These are phyloP conservation scores for Chymomyza procnemis DNA, from an alignment of 2,888 invertebrate species.

Conservation along the genomic window DNA sequence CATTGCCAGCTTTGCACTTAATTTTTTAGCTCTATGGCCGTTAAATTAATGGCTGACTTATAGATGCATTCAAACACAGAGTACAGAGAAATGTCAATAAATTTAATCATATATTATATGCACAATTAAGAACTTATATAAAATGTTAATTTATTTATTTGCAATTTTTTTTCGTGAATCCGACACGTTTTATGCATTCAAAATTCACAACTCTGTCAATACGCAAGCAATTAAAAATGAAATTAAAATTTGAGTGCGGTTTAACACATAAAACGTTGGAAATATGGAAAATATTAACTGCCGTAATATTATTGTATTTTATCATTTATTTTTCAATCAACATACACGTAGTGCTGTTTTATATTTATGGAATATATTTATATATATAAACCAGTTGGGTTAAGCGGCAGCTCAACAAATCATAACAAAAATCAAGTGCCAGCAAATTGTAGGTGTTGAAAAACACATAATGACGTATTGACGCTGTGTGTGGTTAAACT, in stretches of 20 bases:
- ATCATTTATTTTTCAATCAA: background rate
- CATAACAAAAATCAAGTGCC: background rate
- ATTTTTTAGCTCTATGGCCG: no score
- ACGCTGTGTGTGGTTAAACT: background rate
- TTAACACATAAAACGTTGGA: conserved; percentile 41
- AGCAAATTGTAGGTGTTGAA: background rate
- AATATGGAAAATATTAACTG: conserved; percentile 46
- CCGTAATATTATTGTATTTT: conserved; percentile 19
- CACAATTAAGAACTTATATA: background rate
- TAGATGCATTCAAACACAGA: background rate
- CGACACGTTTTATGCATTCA: conserved; percentile 33
- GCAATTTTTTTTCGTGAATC: conserved; percentile 17
- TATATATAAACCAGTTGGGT: background rate
- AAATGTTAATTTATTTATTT: background rate
- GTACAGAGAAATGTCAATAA: conserved; percentile 12
- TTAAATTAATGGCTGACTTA: background rate
- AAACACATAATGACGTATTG: background rate
- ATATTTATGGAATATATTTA: background rate
- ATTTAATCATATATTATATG: conserved; percentile 15
- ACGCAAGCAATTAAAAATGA: conserved; percentile 44
- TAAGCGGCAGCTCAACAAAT: conserved; percentile 4
- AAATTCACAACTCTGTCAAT: conserved; percentile 4
- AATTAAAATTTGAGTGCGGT: conserved; percentile 38
- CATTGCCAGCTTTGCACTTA: no score
- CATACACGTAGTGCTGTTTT: background rate